These are phyloP conservation scores for Ditylenchus dipsaci DNA, from an alignment of 1,140 invertebrate species.

Conservation along the genomic window DNA sequence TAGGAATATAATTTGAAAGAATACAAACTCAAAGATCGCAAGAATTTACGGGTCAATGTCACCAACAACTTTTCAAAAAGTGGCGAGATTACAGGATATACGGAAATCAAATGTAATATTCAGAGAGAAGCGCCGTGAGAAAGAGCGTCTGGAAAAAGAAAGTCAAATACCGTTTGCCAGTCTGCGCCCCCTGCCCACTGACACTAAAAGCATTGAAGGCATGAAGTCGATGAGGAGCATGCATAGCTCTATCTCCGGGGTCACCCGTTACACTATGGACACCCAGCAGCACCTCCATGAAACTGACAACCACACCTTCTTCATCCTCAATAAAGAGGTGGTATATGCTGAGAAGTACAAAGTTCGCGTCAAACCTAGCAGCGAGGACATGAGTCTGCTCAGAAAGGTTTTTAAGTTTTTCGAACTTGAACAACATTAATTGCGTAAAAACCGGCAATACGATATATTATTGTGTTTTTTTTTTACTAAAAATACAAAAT, in stretches of 20 bases:
- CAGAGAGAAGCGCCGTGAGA: conserved; percentile 27
- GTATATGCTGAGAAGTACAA: conserved; percentile 45
- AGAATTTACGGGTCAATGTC: no score
- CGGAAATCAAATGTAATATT: conserved; percentile 1
- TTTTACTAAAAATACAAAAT: no score
- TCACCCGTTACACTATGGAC: conserved; percentile 30
- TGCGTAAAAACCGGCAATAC: no score
- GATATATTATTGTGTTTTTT: no score
- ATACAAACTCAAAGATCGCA: no score
- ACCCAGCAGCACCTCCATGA: conserved; percentile 36
- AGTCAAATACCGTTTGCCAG: conserved; percentile 29
- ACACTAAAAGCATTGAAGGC: conserved; percentile 5
- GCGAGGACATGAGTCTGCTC: conserved; percentile 15
- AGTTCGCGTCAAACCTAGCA: conserved; percentile 28
- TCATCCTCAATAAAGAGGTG: conserved; percentile 44
- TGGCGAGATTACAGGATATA: no score
- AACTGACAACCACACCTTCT: conserved; percentile 46
- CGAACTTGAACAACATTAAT: no score
- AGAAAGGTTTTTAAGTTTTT: conserved; percentile 8
- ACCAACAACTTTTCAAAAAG: no score
- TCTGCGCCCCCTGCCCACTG: conserved; percentile 5
- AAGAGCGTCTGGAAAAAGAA: conserved; percentile 26
- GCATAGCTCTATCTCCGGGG: conserved; percentile 29
- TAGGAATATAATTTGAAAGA: no score
- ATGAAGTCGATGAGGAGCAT: conserved; percentile 43